Evolutionary conservation across 2,113 vertebrate genomes (phyloP).

Genomic region (Anas platyrhynchos): DNA sequence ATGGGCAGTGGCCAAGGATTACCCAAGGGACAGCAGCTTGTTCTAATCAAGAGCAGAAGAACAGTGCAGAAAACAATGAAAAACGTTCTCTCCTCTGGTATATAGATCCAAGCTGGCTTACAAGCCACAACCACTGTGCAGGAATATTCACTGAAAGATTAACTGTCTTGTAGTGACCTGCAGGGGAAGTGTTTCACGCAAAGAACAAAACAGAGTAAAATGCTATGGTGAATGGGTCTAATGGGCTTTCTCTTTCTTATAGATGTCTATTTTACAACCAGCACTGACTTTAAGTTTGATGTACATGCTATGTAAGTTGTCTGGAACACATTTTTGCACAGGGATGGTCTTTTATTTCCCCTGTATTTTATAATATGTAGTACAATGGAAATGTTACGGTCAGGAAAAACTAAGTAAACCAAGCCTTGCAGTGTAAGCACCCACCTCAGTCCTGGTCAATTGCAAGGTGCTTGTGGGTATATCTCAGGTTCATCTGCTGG

Average conservation of each 20-base stretch:
- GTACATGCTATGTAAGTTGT: rapidly evolving
- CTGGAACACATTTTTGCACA: background rate
- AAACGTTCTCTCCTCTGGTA: slow-evolving; percentile 29
- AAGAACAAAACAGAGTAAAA: background rate
- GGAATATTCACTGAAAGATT: background rate
- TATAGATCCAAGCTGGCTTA: background rate
- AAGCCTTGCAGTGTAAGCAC: background rate
- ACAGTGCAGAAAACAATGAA: slow-evolving; percentile 40
- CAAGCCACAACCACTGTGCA: background rate
- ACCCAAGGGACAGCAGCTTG: slow-evolving; percentile 55
- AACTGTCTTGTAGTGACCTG: background rate
- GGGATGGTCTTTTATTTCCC: background rate
- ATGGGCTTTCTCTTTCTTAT: rapidly evolving
- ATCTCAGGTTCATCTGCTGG: background rate
- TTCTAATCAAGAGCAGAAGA: slow-evolving; percentile 61
- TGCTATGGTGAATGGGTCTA: background rate
- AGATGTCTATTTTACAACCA: background rate
- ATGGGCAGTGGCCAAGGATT: slow-evolving; percentile 34
- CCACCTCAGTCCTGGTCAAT: too few relatives aligned
- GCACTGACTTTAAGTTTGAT: background rate
- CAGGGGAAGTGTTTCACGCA: background rate
- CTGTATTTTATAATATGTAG: background rate
- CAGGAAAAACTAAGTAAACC: background rate
- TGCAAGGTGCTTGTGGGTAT: background rate
- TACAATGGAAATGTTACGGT: background rate